These are phyloP conservation scores for Spisula solida DNA, from an alignment of 2,888 invertebrate genomes.

Conservation along the genomic window DNA sequence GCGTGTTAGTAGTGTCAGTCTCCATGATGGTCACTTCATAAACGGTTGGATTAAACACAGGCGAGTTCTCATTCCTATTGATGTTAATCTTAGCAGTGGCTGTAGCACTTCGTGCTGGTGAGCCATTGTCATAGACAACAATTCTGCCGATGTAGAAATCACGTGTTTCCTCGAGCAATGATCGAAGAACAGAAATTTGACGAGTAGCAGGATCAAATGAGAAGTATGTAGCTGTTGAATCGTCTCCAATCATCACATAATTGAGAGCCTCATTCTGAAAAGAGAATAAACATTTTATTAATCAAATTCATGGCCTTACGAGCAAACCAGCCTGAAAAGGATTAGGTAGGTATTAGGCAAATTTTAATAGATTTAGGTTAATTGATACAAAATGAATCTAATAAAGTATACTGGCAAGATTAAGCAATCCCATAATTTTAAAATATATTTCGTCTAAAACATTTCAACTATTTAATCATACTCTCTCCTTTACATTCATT, in stretches of 20 bases:
- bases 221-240: slow-evolving; percentile 79
- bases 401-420: too few species aligned
- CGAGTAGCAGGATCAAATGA: slow-evolving; percentile 75
- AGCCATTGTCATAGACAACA: slow-evolving; percentile 82
- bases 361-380: too few species aligned
- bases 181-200: slow-evolving; percentile 70
- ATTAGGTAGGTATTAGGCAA: not conserved
- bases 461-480: too few species aligned
- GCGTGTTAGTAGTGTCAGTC: slow-evolving; percentile 71
- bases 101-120: slow-evolving; percentile 80
- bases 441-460: too few species aligned
- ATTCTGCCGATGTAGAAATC: slow-evolving; percentile 75
- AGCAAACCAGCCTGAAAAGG: not conserved
- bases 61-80: slow-evolving; percentile 74
- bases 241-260: slow-evolving; percentile 81
- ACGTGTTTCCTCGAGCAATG: slow-evolving; percentile 68
- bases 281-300: not conserved
- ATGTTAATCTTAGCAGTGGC: slow-evolving; percentile 77
- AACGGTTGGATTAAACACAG: slow-evolving; percentile 70
- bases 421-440: too few species aligned
- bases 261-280: slow-evolving; percentile 57
- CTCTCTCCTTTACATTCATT: too few species aligned
- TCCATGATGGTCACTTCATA: slow-evolving; percentile 81
- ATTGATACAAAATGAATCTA: too few species aligned
- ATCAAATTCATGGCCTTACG: not conserved